A percentile compares a stretch with the other conserved stretches of the same genome.
Evolutionary conservation across 2,888 invertebrate species (phyloP).

Genomic region (Pristionchus fissidentatus): DNA sequence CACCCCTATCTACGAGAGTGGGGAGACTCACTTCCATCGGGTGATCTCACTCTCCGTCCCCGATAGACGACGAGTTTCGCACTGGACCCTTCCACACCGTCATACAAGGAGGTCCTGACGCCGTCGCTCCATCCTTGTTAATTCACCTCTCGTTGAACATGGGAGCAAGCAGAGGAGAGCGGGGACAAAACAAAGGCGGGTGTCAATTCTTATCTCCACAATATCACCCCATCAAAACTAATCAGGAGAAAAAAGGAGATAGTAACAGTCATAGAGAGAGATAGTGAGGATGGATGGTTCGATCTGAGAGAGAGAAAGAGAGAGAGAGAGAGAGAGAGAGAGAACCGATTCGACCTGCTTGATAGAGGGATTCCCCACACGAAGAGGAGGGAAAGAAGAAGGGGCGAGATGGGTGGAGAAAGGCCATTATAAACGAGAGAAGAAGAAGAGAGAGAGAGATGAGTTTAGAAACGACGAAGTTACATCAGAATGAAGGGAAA

Average conservation of each 20-base stretch:
- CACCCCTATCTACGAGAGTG: too few relatives aligned
- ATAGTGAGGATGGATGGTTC: too few relatives aligned
- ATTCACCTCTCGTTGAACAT: too few relatives aligned
- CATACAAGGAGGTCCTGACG: too few relatives aligned
- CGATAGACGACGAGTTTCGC: neutral
- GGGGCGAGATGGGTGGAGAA: too few relatives aligned
- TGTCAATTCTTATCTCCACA: neutral
- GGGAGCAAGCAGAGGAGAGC: too few relatives aligned
- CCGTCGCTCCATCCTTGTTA: neutral
- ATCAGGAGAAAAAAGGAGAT: neutral
- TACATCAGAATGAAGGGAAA: conserved; percentile 17
- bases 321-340: neutral
- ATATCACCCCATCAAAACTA: conserved; percentile 15
- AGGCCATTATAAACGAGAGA: neutral
- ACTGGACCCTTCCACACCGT: too few relatives aligned
- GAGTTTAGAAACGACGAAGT: neutral
- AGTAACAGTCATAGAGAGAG: too few relatives aligned
- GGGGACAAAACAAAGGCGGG: neutral
- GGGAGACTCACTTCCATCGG: neutral
- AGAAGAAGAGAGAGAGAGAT: neutral
- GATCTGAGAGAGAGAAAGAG: neutral
- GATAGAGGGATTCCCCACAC: neutral
- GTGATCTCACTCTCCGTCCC: neutral
- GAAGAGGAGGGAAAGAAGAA: neutral
- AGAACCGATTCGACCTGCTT: neutral